Evolutionary conservation across 2,888 invertebrate species (phyloP).

Genomic region (Melolontha melolontha): DNA sequence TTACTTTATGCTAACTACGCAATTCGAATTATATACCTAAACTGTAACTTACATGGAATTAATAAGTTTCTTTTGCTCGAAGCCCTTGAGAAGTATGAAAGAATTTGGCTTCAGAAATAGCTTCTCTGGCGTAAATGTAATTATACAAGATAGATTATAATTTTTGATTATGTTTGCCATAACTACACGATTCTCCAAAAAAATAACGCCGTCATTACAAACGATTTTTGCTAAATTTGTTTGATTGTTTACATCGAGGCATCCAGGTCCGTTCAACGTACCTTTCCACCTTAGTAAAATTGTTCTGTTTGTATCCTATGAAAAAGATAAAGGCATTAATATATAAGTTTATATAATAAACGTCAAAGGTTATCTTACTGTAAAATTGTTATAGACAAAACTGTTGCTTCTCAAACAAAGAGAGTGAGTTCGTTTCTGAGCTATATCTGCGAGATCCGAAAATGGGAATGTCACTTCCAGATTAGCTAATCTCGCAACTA

Average conservation of each 20-base stretch:
- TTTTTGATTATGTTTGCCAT: conserved; percentile 55
- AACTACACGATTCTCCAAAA: conserved; percentile 63
- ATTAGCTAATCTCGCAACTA: conserved; percentile 64
- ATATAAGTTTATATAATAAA: neutral
- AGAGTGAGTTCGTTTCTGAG: conserved; percentile 57
- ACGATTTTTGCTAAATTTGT: conserved; percentile 57
- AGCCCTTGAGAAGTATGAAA: conserved; percentile 51
- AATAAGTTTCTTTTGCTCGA: conserved; percentile 47
- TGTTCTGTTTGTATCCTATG: conserved; percentile 44
- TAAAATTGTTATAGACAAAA: conserved; percentile 61
- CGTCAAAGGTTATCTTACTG: conserved; percentile 49
- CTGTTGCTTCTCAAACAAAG: conserved; percentile 64
- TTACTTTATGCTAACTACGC: too few species aligned
- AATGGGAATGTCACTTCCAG: conserved; percentile 60
- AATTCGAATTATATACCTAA: too few species aligned
- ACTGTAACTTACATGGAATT: conserved; percentile 47
- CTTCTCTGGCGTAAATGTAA: conserved; percentile 51
- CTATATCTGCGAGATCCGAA: conserved; percentile 61
- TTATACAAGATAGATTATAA: conserved; percentile 52
- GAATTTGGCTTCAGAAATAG: conserved; percentile 56
- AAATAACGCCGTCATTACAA: conserved; percentile 60
- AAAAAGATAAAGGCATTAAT: neutral
- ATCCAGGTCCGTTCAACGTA: conserved; percentile 60
- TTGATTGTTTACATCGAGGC: conserved; percentile 59
- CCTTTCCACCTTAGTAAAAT: conserved; percentile 56